Percentiles rank a stretch among this genome's conserved stretches.
phyloP scores from a whole-genome alignment of 2,797 vertebrate genomes.

The Enoplosus armatus region DNA sequence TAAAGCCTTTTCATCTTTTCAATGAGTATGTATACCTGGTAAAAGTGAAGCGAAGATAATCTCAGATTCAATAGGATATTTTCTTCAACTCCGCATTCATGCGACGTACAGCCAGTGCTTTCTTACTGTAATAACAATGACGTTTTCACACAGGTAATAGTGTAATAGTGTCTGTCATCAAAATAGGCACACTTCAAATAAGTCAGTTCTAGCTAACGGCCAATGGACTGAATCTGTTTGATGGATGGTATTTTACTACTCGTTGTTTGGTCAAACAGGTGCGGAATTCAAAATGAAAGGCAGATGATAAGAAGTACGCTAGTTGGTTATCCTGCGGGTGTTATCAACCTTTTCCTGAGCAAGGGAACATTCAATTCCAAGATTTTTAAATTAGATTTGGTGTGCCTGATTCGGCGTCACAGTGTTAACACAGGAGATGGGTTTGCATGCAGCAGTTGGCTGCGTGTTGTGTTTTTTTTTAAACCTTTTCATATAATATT shows the following conservation, averaged over 20 bases:
- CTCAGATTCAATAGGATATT: background rate
- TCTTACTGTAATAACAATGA: background rate
- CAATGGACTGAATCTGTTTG: background rate
- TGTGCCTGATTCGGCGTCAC: background rate
- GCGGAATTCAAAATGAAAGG: no score
- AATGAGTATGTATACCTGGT: accelerated
- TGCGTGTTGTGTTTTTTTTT: accelerated
- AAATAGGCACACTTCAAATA: background rate
- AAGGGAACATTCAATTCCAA: background rate
- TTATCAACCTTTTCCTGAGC: background rate
- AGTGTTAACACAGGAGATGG: background rate
- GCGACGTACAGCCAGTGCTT: background rate
- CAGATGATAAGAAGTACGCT: background rate
- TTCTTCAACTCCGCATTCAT: background rate
- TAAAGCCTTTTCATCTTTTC: background rate
- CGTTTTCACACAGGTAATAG: background rate
- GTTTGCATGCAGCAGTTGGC: background rate
- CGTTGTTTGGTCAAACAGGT: background rate
- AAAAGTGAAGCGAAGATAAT: background rate
- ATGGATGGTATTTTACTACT: background rate
- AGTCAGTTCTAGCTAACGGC: background rate
- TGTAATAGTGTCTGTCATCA: no score
- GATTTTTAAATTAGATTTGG: background rate
- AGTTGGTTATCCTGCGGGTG: background rate
- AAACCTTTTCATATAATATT: background rate